These are phyloP conservation scores for Benitochromis conjunctus DNA, from an alignment of 2,113 vertebrate species.

Conservation along the genomic window DNA sequence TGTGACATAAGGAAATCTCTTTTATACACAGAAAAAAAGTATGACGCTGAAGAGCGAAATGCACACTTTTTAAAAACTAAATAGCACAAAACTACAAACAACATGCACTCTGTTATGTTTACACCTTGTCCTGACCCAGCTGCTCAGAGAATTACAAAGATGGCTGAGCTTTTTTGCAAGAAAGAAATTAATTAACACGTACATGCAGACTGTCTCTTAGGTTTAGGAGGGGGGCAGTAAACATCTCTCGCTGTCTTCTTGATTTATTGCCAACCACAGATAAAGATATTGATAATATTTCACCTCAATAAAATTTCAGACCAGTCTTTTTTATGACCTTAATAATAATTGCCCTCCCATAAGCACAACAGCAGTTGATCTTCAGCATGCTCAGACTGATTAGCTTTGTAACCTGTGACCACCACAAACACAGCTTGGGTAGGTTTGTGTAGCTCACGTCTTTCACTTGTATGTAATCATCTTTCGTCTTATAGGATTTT, in stretches of 20 bases:
- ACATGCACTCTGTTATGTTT: background rate
- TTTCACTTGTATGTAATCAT: background rate
- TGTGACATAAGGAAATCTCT: background rate
- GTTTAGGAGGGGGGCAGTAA: background rate
- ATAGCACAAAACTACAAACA: background rate
- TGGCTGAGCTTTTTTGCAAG: background rate
- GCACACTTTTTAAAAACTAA: background rate
- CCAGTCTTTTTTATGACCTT: background rate
- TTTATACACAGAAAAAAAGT: background rate
- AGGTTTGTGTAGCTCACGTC: background rate
- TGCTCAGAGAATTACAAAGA: background rate
- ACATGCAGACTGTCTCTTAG: background rate
- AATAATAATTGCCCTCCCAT: background rate
- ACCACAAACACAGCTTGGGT: background rate
- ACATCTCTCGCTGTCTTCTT: background rate
- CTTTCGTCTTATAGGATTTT: background rate
- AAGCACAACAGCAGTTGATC: background rate
- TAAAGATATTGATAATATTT: background rate
- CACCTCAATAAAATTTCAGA: background rate
- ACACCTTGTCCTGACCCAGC: background rate
- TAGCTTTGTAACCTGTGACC: background rate
- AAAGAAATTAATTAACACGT: background rate
- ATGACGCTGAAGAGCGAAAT: background rate
- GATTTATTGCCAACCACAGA: background rate
- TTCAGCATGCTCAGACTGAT: background rate